Evolutionary conservation across 2,797 vertebrate genomes (phyloP).

Genomic region (Phrynocephalus forsythii): DNA sequence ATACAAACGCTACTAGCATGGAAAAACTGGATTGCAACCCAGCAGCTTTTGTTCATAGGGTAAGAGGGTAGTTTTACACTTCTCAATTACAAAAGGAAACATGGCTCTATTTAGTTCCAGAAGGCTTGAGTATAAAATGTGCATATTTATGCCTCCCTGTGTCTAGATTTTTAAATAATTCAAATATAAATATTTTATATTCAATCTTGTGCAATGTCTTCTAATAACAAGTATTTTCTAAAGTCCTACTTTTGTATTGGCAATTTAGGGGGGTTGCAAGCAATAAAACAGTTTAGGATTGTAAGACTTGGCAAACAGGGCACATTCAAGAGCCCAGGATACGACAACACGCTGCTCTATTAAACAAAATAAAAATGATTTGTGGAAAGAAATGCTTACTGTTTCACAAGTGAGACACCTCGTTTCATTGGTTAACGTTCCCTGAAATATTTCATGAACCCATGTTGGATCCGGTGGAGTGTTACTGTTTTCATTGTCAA

Average conservation of each 20-base stretch:
- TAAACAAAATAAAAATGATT: background rate
- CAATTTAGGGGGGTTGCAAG: background rate
- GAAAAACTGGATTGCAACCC: background rate
- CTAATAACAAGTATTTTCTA: background rate
- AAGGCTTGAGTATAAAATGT: background rate
- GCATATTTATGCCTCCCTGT: background rate
- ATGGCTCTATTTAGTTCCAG: background rate
- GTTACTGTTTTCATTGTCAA: slow-evolving; percentile 85
- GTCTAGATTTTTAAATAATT: background rate
- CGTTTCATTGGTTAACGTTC: slow-evolving; percentile 87
- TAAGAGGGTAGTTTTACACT: background rate
- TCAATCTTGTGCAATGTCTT: background rate
- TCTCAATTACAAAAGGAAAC: background rate
- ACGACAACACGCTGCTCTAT: background rate
- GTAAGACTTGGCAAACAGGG: background rate
- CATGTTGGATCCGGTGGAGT: slow-evolving; percentile 81
- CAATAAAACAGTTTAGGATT: background rate
- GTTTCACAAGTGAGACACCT: slow-evolving; percentile 88
- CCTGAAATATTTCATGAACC: slow-evolving; percentile 85
- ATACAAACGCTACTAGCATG: background rate
- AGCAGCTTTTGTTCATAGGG: background rate
- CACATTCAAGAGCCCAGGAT: background rate
- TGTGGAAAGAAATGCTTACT: slow-evolving; percentile 72
- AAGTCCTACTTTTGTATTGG: background rate
- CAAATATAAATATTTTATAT: slow-evolving; percentile 12